phyloP scores from a whole-genome alignment of 2,797 vertebrate species.

The Ceyx erithaca region DNA sequence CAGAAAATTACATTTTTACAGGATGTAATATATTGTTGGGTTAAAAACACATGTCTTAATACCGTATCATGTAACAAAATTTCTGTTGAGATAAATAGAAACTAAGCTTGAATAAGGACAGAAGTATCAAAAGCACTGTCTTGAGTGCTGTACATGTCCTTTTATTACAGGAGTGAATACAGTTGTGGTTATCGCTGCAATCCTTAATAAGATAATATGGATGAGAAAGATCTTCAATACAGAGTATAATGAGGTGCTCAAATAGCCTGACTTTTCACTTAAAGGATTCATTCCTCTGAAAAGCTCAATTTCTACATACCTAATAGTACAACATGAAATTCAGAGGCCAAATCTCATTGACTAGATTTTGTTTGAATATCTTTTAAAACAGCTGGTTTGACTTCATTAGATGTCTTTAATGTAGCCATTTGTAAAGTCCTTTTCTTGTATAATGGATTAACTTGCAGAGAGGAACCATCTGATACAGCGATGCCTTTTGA shows the following conservation, averaged over 20 bases:
- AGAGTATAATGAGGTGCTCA: constrained; percentile 68
- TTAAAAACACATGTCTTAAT: constrained; percentile 52
- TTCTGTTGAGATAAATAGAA: constrained; percentile 54
- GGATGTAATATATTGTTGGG: constrained; percentile 41
- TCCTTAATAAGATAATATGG: constrained; percentile 69
- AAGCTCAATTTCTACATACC: constrained; percentile 47
- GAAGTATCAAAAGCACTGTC: constrained; percentile 43
- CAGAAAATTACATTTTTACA: constrained; percentile 56
- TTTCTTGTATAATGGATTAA: constrained; percentile 61
- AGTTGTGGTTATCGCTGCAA: constrained; percentile 58
- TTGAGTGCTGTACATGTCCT: constrained; percentile 29
- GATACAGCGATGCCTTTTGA: constrained; percentile 22
- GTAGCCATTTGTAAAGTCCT: constrained; percentile 58
- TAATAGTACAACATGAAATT: constrained; percentile 58
- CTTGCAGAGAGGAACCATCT: not conserved
- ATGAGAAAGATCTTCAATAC: constrained; percentile 68
- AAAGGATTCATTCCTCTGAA: constrained; percentile 66
- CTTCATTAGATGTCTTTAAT: constrained; percentile 66
- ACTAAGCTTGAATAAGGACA: constrained; percentile 30
- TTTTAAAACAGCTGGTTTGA: constrained; percentile 64
- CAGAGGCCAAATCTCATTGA: constrained; percentile 48
- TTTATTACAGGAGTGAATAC: constrained; percentile 60
- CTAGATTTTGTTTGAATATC: constrained; percentile 62
- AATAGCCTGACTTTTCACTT: constrained; percentile 69
- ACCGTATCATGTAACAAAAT: constrained; percentile 29